These are phyloP conservation scores for Apolygus lucorum DNA, from an alignment of 1,140 invertebrate genomes.

Conservation along the genomic window DNA sequence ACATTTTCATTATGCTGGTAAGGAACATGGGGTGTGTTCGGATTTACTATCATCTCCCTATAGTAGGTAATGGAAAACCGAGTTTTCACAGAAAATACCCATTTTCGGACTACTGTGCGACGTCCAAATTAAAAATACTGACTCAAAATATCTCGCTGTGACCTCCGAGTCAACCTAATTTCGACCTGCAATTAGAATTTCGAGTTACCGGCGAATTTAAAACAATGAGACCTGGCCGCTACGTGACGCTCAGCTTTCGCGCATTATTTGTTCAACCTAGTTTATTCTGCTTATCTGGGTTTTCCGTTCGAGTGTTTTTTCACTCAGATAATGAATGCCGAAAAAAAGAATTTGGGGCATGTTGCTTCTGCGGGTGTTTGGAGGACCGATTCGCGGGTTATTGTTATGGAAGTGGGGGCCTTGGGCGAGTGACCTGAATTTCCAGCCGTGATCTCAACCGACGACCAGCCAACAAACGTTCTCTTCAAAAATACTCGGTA, in stretches of 20 bases:
- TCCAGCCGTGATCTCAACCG: no score
- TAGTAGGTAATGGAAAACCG: no score
- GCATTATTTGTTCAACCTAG: neutral
- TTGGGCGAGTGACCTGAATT: neutral
- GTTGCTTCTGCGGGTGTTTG: neutral
- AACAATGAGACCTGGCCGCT: neutral
- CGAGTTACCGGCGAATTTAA: neutral
- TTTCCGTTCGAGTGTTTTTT: neutral
- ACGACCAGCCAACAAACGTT: no score
- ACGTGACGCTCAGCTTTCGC: neutral
- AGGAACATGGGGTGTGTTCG: no score
- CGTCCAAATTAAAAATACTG: neutral
- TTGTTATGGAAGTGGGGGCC: neutral
- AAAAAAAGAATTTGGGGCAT: neutral
- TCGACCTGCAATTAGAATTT: no score
- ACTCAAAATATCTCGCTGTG: neutral
- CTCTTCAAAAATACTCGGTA: no score
- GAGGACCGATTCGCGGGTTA: neutral
- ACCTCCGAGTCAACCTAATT: no score
- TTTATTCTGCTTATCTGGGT: neutral
- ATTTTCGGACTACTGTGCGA: neutral
- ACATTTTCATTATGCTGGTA: no score
- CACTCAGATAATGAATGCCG: neutral
- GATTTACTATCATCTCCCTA: no score
- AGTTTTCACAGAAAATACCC: neutral